Evolutionary conservation across 2,888 invertebrate genomes (phyloP).

Genomic region (Volucella inflata): DNA sequence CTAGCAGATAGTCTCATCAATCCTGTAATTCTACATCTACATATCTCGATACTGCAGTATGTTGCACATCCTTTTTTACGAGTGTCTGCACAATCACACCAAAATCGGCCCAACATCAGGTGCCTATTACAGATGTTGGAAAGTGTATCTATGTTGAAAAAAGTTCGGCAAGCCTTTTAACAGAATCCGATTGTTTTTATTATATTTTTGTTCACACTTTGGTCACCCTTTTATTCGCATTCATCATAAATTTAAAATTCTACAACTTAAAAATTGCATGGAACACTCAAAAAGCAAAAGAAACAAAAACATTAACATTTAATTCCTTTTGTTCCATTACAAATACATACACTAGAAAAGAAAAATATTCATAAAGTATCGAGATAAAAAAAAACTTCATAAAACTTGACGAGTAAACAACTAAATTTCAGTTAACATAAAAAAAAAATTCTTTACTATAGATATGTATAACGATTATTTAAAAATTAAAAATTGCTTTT

Average conservation of each 20-base stretch:
- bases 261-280: constrained; percentile 46
- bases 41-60: too few species aligned
- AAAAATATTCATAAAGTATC: constrained; percentile 32
- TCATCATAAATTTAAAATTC: constrained; percentile 5
- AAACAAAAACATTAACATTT: constrained; percentile 9
- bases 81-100: too few species aligned
- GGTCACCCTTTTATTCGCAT: constrained; percentile 32
- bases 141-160: too few species aligned
- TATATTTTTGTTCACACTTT: neutral
- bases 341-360: constrained; percentile 34
- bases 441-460: constrained; percentile 29
- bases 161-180: too few species aligned
- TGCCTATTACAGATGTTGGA: too few species aligned
- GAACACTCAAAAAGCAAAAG: constrained; percentile 71
- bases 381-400: constrained; percentile 48
- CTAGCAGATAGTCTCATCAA: too few species aligned
- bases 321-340: constrained; percentile 60
- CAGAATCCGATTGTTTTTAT: neutral
- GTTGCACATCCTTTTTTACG: too few species aligned
- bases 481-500: constrained; percentile 7
- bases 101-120: too few species aligned
- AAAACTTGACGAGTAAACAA: constrained; percentile 51
- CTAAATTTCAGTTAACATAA: constrained; percentile 26
- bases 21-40: too few species aligned
- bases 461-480: constrained; percentile 25